These are phyloP conservation scores for Gila orcuttii DNA, from an alignment of 2,113 vertebrate genomes.

Conservation along the genomic window DNA sequence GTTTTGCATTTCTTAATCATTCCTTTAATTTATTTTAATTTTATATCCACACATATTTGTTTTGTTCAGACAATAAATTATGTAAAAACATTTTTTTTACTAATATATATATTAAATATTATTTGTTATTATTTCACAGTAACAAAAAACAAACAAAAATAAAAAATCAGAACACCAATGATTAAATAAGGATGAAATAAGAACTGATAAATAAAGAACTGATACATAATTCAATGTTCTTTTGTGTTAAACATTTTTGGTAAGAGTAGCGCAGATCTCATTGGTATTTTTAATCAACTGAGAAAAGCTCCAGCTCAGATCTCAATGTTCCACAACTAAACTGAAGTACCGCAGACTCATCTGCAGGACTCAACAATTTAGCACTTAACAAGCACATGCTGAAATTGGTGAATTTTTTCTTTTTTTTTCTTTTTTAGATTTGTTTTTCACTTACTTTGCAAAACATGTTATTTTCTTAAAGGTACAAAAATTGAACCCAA, in stretches of 20 bases:
- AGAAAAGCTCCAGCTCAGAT: constrained; percentile 30
- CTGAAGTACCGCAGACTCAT: neutral
- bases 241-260: neutral
- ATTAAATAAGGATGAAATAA: too few relatives aligned
- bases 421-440: too few relatives aligned
- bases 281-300: constrained; percentile 49
- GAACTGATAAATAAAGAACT: neutral
- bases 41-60: neutral
- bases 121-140: too few relatives aligned
- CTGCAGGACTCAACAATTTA: neutral
- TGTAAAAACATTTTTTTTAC: neutral
- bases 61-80: neutral
- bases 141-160: too few relatives aligned
- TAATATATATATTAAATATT: too few relatives aligned
- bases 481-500: too few relatives aligned
- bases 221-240: neutral
- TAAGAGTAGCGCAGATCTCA: neutral
- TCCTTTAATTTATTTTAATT: neutral
- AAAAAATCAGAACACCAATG: too few relatives aligned
- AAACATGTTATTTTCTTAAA: neutral
- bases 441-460: neutral
- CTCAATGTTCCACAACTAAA: constrained; percentile 40
- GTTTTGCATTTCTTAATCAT: neutral
- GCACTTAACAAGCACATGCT: constrained; percentile 9
- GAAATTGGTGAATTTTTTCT: neutral